Evolutionary conservation across 2,797 vertebrate genomes (phyloP).

Genomic region (Paramormyrops hopkinsi): DNA sequence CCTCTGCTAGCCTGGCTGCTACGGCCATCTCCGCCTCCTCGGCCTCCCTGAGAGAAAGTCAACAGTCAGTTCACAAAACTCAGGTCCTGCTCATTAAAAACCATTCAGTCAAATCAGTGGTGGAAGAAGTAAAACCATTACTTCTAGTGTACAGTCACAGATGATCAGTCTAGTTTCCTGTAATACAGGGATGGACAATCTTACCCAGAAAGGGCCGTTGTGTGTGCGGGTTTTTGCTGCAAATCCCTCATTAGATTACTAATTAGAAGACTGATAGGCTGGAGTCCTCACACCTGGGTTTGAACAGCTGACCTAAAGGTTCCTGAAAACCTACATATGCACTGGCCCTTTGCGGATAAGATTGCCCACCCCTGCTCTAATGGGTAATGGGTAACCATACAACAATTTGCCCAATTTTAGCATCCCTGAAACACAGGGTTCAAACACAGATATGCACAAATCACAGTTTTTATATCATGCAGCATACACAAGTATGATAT

Average conservation of each 20-base stretch:
- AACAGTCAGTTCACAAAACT: not conserved
- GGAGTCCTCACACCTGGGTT: too few species aligned
- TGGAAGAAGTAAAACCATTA: not conserved
- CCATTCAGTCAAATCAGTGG: not conserved
- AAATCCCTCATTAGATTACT: too few species aligned
- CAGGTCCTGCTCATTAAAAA: not conserved
- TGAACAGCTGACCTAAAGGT: too few species aligned
- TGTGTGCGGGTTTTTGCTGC: too few species aligned
- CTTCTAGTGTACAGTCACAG: not conserved
- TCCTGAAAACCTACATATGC: too few species aligned
- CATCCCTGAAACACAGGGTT: not conserved
- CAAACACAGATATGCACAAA: not conserved
- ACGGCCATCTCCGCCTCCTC: slow-evolving; percentile 68
- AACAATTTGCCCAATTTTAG: not conserved
- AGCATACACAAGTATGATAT: not conserved
- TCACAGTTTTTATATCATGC: not conserved
- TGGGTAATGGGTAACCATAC: not conserved
- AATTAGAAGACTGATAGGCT: too few species aligned
- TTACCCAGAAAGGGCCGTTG: too few species aligned
- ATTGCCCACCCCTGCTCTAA: not conserved
- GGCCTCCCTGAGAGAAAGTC: slow-evolving; percentile 51
- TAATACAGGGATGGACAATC: not conserved
- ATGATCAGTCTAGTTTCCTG: not conserved
- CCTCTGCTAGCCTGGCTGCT: slow-evolving; percentile 68
- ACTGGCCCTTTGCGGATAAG: too few species aligned